Percentiles rank a stretch among this genome's conserved stretches.
Conservation (phyloP, 2,888 invertebrate species). For the Mesorhabditis belari region DNA sequence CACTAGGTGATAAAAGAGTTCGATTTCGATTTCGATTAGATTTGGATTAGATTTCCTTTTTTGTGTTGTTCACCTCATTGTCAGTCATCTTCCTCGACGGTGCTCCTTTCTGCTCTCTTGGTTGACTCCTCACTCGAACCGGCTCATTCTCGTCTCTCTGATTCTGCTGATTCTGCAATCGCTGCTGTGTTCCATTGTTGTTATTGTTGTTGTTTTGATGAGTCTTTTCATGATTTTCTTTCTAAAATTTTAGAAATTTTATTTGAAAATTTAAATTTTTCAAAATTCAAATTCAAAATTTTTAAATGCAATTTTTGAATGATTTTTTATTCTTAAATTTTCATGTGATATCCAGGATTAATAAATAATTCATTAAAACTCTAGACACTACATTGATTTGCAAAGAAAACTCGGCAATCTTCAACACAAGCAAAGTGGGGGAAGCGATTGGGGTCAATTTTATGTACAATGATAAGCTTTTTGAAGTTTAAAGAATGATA, state of each 20-base stretch:
- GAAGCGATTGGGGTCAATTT: background rate
- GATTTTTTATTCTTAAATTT: no score
- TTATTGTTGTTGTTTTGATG: background rate
- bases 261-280: background rate
- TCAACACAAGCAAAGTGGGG: no score
- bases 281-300: background rate
- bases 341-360: no score
- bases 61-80: constrained; percentile 19
- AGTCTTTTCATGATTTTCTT: constrained; percentile 18
- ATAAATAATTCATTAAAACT: no score
- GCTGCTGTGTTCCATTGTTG: background rate
- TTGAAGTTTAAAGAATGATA: no score
- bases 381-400: no score
- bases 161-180: background rate
- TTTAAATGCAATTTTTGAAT: background rate
- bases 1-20: no score
- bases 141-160: constrained; percentile 10
- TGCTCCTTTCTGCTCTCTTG: constrained; percentile 7
- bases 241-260: constrained; percentile 16
- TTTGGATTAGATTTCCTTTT: no score
- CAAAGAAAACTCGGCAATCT: no score
- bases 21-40: no score
- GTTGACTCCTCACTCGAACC: constrained; percentile 26
- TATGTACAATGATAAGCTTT: no score
- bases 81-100: constrained; percentile 25